Evolutionary conservation across 2,888 invertebrate genomes (phyloP).

Genomic region (Elegia similella): DNA sequence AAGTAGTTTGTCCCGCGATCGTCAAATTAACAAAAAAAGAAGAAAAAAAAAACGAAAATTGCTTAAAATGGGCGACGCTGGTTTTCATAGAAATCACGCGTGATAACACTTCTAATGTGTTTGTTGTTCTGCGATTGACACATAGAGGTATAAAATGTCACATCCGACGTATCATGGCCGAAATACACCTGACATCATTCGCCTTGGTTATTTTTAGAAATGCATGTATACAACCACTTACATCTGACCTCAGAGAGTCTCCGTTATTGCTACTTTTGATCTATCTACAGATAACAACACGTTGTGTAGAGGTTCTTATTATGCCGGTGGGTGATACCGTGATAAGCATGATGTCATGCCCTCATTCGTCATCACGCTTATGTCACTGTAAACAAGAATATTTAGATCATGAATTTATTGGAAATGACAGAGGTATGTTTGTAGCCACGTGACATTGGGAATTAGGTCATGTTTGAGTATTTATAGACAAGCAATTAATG

Average conservation of each 20-base stretch:
- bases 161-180: slow-evolving; percentile 12
- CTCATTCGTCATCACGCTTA: slow-evolving; percentile 39
- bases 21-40: too few species aligned
- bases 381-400: slow-evolving; percentile 46
- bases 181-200: slow-evolving; percentile 55
- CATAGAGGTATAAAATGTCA: background rate
- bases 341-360: slow-evolving; percentile 59
- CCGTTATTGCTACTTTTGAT: slow-evolving; percentile 34
- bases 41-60: too few species aligned
- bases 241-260: slow-evolving; percentile 39
- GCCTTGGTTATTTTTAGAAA: slow-evolving; percentile 66
- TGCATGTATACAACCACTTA: slow-evolving; percentile 52
- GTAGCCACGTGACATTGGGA: background rate
- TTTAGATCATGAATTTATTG: slow-evolving; percentile 34
- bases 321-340: slow-evolving; percentile 42
- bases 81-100: too few species aligned
- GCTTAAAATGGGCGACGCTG: too few species aligned
- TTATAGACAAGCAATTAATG: background rate
- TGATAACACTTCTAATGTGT: too few species aligned
- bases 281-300: slow-evolving; percentile 24
- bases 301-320: slow-evolving; percentile 39
- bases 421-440: slow-evolving; percentile 16
- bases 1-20: too few species aligned
- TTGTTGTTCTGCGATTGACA: too few species aligned
- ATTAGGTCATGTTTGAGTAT: background rate